Conservation (phyloP, 2,797 vertebrate species). For the Microhierax caerulescens region DNA sequence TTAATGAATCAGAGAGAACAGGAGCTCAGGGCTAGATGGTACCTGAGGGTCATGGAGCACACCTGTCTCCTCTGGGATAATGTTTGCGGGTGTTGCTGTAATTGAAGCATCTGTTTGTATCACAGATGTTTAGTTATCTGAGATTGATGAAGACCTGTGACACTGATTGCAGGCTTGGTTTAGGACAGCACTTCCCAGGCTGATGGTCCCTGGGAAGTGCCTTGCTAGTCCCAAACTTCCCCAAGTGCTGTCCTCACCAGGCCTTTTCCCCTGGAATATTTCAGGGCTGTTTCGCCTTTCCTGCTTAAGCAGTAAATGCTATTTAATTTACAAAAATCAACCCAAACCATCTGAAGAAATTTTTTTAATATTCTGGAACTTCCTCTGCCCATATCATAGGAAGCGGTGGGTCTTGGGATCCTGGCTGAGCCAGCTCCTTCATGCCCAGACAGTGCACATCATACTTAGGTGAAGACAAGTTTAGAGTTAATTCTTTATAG, state of each 20-base stretch:
- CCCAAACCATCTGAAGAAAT: neutral
- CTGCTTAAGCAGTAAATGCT: neutral
- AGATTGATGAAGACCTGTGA: neutral
- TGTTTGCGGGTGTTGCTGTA: neutral
- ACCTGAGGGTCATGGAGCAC: neutral
- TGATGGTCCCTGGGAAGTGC: neutral
- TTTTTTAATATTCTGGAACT: neutral
- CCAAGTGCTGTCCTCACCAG: neutral
- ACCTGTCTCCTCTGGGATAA: neutral
- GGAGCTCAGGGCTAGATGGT: neutral
- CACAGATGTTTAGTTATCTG: neutral
- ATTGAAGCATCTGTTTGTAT: neutral
- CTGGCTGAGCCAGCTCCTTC: neutral
- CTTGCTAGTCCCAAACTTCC: neutral
- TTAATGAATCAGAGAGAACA: neutral
- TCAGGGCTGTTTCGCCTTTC: neutral
- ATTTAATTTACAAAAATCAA: neutral
- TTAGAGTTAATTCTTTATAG: neutral
- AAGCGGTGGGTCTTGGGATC: neutral
- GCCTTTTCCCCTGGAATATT: neutral
- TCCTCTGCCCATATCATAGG: neutral
- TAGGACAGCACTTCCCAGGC: neutral
- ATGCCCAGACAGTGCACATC: neutral
- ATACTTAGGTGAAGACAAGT: neutral
- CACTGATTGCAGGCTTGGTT: neutral